Evolutionary conservation across 2,888 invertebrate species (phyloP), one percentile per base, ranked within the genome.

Genomic region (Melinopterus prodromus): DNA sequence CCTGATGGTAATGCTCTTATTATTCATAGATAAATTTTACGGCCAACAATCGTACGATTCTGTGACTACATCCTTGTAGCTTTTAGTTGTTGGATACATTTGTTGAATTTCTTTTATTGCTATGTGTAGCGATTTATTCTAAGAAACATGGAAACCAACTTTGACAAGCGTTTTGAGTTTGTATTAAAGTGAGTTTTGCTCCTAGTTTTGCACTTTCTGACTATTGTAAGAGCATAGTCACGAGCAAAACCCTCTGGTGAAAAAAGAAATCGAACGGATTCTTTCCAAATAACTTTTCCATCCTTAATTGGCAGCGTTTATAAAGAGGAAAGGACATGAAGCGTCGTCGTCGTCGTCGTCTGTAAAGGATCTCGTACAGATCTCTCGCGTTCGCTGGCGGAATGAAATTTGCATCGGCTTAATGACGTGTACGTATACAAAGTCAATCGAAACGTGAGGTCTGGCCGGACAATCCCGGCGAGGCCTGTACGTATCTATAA

Each of bases 361-460:
- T 53, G 1, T 53, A 53, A 53, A 53, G 1, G 53, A 53, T 9
- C 53, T 53, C 7, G 9, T 1, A 12, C 9, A 53, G 53, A 53
- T 53, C 53, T 53, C 53, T 53, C 9, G 7, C 53, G 53, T 53
- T 53, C 9, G 53, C 12, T 12, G 53, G 53, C 53, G 53, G 53
- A 12, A 7, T 53, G 53, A 53, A 53, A 53, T 53, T 53, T 53
- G 53, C 53, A 53, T 53, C 53, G 53, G 12, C 53, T 53, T 53
- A 53, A 53, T 53, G 53, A 53, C 53, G 53, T 53, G 53, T 53
- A 53, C 53, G 53, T 53, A 53, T 53, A 53, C 53, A 53, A 53
- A 53, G 53, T 26, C 26, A 26, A 26, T 26, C 26, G 26, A 26
- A 26, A 26, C 26, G 26, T 26, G 26, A 26, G 26, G 26, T 53